These are phyloP conservation scores for Argyra leucocephala DNA, from an alignment of 2,888 invertebrate species.

Conservation along the genomic window DNA sequence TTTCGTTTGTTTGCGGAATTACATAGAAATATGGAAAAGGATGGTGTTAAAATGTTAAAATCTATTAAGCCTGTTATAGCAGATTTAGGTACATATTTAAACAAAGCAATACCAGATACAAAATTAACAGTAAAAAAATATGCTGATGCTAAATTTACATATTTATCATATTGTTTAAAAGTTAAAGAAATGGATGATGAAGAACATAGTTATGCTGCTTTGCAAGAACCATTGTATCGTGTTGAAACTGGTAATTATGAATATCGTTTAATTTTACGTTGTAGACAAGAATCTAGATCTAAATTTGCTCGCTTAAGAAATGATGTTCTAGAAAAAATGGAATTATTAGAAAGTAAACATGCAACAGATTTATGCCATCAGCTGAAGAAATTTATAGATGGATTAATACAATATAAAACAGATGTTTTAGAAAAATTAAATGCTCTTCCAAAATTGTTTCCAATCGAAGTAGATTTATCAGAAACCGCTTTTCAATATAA, in stretches of 20 bases:
- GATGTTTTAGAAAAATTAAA: conserved; percentile 69
- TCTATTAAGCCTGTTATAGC: conserved; percentile 84
- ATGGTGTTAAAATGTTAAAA: conserved; percentile 81
- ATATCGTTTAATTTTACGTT: conserved; percentile 88
- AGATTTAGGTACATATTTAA: conserved; percentile 91
- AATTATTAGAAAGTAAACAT: conserved; percentile 94
- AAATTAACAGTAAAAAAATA: conserved; percentile 95
- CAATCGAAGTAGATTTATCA: conserved; percentile 90
- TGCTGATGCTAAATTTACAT: conserved; percentile 98
- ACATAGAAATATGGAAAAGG: conserved; percentile 83
- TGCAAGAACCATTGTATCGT: conserved; percentile 93
- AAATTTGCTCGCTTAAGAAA: conserved; percentile 75
- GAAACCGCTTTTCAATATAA: conserved; percentile 88
- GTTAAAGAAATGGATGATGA: conserved; percentile 99
- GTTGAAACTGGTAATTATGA: conserved; percentile 99
- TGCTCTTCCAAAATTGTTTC: conserved; percentile 69
- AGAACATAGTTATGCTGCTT: conserved; percentile 81
- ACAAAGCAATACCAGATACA: conserved; percentile 97
- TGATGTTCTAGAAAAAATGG: conserved; percentile 93
- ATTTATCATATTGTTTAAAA: conserved; percentile 95
- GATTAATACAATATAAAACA: conserved; percentile 59
- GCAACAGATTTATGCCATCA: conserved; percentile 90
- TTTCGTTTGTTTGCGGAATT: conserved; percentile 91
- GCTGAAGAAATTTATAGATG: conserved; percentile 71
- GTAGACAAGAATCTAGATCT: conserved; percentile 85